Evolutionary conservation across 2,888 invertebrate genomes (phyloP), one percentile per base, ranked within the genome.

Genomic region (Adineta ricciae): DNA sequence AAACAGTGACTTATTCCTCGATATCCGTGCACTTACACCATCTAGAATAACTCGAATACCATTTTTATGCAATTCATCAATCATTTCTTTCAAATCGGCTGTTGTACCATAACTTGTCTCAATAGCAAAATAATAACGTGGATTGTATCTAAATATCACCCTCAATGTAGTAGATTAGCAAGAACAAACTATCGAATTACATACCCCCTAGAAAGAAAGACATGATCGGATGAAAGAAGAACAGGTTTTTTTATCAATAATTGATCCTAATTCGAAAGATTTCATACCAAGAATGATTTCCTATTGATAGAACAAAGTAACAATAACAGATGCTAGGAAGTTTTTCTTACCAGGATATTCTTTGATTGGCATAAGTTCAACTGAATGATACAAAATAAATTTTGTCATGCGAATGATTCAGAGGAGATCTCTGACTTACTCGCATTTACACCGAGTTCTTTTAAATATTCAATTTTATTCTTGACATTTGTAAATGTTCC

Each of bases 351-450:
- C 78, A 2, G 78, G 78, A 78, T 78, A 78, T 41, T 78, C 78
- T 78, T 78, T 78, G 41, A 78, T 78, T 41, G 78, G 78, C 78
- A 78, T 78, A 38, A 78, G 41, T 41, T 78, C 78, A 78, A 78
- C 78, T 78, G 14, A 78, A n/a, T 19, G 14, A 78, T 11, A 38
- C 36, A 73, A 24, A 36, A 38, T 38, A 41, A 3, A n/a, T 78
- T 32, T 11, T 8, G 2, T 32, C 3, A 64, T 14, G 7, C 32
- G 27, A 7, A 1, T 27, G 1, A 16, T 27, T 14, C 7, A 32
- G 32, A 64, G 32, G 4, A 32, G 32, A 21, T 8, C 19, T 52
- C 27, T 24, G 24, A 32, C 41, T 2, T 78, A 78, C 78, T 78
- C 2, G 78, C 78, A 78, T 78, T 78, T 3, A 78, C 78, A 78